Evolutionary conservation across 2,888 invertebrate species (phyloP).

Genomic region (Drosophila mettleri): DNA sequence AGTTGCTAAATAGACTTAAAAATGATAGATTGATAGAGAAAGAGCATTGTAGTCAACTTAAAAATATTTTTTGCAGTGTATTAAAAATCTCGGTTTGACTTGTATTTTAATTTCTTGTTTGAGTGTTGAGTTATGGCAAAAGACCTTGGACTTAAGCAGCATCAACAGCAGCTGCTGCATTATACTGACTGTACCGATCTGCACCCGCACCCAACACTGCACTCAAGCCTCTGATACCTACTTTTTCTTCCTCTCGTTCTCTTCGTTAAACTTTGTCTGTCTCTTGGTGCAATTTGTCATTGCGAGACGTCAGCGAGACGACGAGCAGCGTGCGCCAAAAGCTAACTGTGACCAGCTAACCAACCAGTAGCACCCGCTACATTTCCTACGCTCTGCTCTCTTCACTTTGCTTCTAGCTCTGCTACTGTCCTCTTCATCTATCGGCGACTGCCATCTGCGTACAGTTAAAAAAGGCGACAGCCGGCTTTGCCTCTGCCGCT

Average conservation of each 20-base stretch:
- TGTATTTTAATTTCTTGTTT: conserved; percentile 26
- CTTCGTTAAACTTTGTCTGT: background rate
- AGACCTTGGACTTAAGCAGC: conserved; percentile 70
- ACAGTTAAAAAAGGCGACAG: conserved; percentile 64
- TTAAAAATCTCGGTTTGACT: conserved; percentile 4
- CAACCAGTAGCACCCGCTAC: conserved; percentile 14
- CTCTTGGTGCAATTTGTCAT: conserved; percentile 69
- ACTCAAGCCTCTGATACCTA: conserved; percentile 9
- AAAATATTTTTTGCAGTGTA: conserved; percentile 9
- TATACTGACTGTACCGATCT: conserved; percentile 46
- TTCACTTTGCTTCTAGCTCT: background rate
- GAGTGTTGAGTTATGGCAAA: conserved; percentile 66
- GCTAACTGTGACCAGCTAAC: conserved; percentile 26
- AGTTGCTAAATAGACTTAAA: no score
- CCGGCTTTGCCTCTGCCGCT: conserved; percentile 19
- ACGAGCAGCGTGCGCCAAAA: conserved; percentile 66
- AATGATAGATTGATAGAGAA: no score
- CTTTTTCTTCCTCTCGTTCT: background rate
- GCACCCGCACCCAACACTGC: conserved; percentile 46
- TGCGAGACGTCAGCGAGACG: conserved; percentile 62
- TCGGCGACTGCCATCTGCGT: conserved; percentile 73
- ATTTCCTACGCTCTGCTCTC: background rate
- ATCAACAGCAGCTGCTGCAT: conserved; percentile 17
- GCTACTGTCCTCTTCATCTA: conserved; percentile 52
- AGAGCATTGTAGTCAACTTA: no score